Evolutionary conservation across 2,797 vertebrate species (phyloP).

Genomic region (Lutjanus campechanus): DNA sequence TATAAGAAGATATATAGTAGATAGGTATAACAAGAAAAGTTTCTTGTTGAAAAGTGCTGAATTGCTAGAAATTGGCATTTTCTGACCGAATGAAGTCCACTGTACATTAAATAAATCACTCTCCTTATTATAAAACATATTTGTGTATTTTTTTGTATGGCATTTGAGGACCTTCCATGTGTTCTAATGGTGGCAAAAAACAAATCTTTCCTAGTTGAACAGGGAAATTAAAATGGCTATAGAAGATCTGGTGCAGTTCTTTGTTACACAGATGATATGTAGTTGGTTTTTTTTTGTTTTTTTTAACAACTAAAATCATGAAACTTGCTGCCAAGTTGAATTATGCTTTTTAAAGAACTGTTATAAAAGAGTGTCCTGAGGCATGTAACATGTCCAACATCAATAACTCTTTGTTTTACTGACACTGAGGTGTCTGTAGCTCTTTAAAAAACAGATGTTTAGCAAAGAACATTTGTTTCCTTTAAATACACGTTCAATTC

Average conservation of each 20-base stretch:
- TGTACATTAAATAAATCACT: background rate
- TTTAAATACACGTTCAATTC: constrained; percentile 10
- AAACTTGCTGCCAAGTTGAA: constrained; percentile 9
- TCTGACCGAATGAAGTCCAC: too few relatives aligned
- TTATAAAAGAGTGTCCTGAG: constrained; percentile 13
- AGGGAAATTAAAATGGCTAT: background rate
- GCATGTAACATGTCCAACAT: background rate
- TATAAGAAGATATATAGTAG: too few relatives aligned
- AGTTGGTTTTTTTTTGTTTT: background rate
- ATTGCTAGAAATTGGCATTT: background rate
- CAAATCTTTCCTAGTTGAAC: background rate
- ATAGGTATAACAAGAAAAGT: too few relatives aligned
- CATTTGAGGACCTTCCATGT: background rate
- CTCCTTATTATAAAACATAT: background rate
- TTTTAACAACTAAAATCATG: background rate
- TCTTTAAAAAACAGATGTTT: constrained; percentile 48
- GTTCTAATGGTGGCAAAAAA: background rate
- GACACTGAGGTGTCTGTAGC: constrained; percentile 16
- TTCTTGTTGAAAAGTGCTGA: background rate
- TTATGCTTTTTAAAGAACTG: background rate
- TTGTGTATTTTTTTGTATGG: background rate
- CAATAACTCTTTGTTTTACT: constrained; percentile 30
- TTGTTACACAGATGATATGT: background rate
- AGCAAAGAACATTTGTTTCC: constrained; percentile 32
- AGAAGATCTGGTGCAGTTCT: background rate